Base-by-base conservation (phyloP, 2,888 invertebrate genomes). In the Endomychus coccineus region DNA sequence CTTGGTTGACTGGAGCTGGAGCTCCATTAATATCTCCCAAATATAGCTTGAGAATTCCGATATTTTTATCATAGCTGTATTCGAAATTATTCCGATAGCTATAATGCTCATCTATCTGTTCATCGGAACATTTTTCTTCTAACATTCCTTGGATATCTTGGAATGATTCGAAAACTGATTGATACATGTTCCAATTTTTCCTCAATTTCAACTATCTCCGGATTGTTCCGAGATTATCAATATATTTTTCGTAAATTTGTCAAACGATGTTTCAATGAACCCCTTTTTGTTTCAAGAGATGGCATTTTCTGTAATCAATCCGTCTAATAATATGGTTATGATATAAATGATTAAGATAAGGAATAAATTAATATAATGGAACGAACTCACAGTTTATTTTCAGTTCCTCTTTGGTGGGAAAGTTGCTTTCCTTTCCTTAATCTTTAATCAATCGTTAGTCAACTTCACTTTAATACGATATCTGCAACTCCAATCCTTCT, bases 181-280 rank as follows among this genome's bases (percentile, higher is more conserved):
- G 25, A 11, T 25, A 25, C 6, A 13, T 25, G 12, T 25, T 25
- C 13, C 4, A 14, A 5, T 3, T 25, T 6, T 7, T n/a, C 6
- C 21, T 19, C n/a, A n/a, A 19, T 19, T n/a, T 19, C 6, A 19
- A n/a, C n/a, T 19, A n/a, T 7, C n/a, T n/a, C n/a, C n/a, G n/a
- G n/a, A n/a, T n/a, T n/a, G n/a, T n/a, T n/a, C n/a, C n/a, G n/a
- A n/a, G n/a, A n/a, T n/a, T n/a, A n/a, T n/a, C n/a, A n/a, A n/a
- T n/a, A n/a, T n/a, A n/a, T n/a, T n/a, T n/a, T n/a, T n/a, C n/a
- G n/a, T n/a, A n/a, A n/a, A n/a, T n/a, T n/a, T 19, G 25, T 11
- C 14, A 10, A 25, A 11, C 25, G 25, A 25, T 25, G 25, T 25
- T 25, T 25, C 25, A 25, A 25, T 7, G 25, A 25, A 25, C 25